These are phyloP conservation scores for Suncus etruscus DNA, from an alignment of 2,113 vertebrate genomes.

Conservation along the genomic window DNA sequence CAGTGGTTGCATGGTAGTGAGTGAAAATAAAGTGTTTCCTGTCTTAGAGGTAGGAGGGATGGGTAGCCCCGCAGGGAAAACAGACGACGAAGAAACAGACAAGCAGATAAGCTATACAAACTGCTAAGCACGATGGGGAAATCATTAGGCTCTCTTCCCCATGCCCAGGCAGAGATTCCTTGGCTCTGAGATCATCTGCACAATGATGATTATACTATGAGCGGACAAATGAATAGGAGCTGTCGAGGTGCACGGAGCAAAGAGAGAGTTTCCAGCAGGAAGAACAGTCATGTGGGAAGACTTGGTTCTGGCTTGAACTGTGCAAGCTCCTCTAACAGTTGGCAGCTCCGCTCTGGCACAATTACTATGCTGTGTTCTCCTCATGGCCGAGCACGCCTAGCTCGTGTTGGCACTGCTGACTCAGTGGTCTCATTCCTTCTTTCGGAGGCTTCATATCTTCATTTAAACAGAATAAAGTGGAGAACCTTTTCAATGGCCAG, in stretches of 20 bases:
- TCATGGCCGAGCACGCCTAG: neutral
- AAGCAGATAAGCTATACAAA: neutral
- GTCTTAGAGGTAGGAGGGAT: neutral
- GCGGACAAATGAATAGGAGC: too few species aligned
- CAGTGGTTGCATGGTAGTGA: neutral
- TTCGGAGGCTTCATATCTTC: neutral
- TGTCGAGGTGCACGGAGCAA: too few species aligned
- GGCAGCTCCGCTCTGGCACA: neutral
- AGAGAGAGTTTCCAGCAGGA: too few species aligned
- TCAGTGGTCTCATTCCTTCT: neutral
- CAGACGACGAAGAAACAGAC: neutral
- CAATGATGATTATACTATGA: too few species aligned
- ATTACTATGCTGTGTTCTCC: neutral
- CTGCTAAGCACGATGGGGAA: neutral
- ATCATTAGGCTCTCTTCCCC: neutral
- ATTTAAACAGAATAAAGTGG: neutral
- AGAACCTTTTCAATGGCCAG: too few species aligned
- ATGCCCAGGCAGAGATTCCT: neutral
- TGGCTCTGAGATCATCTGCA: too few species aligned
- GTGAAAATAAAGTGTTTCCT: neutral
- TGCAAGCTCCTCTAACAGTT: too few species aligned
- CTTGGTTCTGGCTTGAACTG: neutral
- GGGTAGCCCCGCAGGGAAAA: neutral
- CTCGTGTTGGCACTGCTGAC: neutral
- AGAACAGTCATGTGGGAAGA: too few species aligned